Percentiles rank a stretch among this genome's conserved stretches.
phyloP scores from a whole-genome alignment of 2,113 vertebrate genomes.

The Brachypodius melanocephalos region DNA sequence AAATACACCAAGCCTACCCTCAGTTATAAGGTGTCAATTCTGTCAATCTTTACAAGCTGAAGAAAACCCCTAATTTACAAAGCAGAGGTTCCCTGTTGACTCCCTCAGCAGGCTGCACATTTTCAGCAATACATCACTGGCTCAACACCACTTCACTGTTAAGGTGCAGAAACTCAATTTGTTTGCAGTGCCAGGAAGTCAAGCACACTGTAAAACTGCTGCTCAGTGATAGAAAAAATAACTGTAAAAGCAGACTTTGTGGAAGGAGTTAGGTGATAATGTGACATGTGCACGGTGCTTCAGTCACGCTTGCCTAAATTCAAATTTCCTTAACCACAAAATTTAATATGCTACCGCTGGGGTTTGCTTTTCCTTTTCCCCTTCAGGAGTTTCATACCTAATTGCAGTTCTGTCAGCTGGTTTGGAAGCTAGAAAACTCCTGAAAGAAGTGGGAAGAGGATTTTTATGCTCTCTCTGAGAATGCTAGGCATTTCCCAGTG shows the following conservation, averaged over 20 bases:
- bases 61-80: neutral
- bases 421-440: neutral
- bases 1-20: neutral
- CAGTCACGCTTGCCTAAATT: neutral
- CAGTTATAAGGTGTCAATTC: neutral
- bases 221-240: neutral
- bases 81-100: neutral
- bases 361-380: neutral
- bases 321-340: neutral
- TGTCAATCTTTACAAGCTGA: conserved; percentile 17
- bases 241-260: neutral
- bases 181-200: neutral
- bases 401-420: neutral
- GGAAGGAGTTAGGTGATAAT: neutral
- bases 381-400: neutral
- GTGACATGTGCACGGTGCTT: neutral
- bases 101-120: neutral
- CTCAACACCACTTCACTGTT: conserved; percentile 15
- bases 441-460: neutral
- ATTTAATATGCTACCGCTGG: neutral
- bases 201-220: neutral
- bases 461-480: neutral
- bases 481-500: rapidly evolving
- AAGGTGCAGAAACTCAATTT: conserved; percentile 38
- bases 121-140: conserved; percentile 15